phyloP scores from a whole-genome alignment of 2,888 invertebrate genomes.

The Trichopoda pennipes region DNA sequence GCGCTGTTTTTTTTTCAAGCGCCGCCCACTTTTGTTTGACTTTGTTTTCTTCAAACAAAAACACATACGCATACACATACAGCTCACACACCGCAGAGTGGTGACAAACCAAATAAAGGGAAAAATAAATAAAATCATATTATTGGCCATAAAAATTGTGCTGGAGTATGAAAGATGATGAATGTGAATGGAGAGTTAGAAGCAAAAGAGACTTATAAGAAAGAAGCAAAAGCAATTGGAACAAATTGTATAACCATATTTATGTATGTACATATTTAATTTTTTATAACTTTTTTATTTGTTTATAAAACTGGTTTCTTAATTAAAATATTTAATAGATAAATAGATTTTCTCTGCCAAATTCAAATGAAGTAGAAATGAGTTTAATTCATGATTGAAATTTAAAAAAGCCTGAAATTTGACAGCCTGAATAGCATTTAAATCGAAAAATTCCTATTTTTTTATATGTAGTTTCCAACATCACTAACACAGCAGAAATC shows the following conservation, averaged over 20 bases:
- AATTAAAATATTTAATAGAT: too few species aligned
- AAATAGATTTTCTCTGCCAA: too few species aligned
- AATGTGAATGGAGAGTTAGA: neutral
- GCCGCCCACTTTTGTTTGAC: conserved; percentile 55
- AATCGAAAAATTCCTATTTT: too few species aligned
- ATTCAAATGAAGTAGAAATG: too few species aligned
- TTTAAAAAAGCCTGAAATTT: too few species aligned
- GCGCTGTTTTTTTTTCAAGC: conserved; percentile 39
- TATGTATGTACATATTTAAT: too few species aligned
- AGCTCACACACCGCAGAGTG: neutral
- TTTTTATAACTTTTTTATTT: neutral
- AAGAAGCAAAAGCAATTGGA: neutral
- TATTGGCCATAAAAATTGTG: conserved; percentile 45
- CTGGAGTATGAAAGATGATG: neutral
- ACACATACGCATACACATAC: neutral
- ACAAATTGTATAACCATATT: neutral
- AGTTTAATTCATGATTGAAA: too few species aligned
- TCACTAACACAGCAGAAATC: too few species aligned
- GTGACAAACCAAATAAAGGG: conserved; percentile 16
- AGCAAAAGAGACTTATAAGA: neutral
- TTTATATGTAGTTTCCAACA: too few species aligned
- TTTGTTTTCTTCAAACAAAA: conserved; percentile 35
- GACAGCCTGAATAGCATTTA: too few species aligned
- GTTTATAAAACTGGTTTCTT: neutral
- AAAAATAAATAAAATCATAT: conserved; percentile 42